Evolutionary conservation across 1,140 invertebrate species (phyloP), one percentile per base, ranked within the genome.

Genomic region (Polypedilum pembai): DNA sequence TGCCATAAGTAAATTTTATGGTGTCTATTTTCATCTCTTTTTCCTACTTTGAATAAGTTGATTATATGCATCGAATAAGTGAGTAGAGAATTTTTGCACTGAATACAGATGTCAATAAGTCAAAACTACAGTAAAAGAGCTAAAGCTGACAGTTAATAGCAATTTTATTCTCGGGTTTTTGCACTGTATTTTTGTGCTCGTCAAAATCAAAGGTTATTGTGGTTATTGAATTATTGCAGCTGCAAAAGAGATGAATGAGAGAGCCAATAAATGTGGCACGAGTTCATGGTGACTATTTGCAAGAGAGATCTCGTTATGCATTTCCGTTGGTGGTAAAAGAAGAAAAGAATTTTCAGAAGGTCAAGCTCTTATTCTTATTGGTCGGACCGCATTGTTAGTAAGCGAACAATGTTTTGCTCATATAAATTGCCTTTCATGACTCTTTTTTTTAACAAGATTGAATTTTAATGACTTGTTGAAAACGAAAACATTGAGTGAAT

Each of bases 91-190:
- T n/a, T 56, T 56, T n/a, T 56, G 10, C 12, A 56, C 45, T 56
- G 45, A 56, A 56, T 56, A n/a, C 45, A 56, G 45, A 56, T 56
- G 45, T 56, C 45, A 56, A 56, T 56, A 56, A 56, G 45, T 56
- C 45, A 56, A 56, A 56, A n/a, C 24, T 33, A 33, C 5, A 33
- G 24, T 12, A 56, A n/a, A 56, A n/a, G 45, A 56, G 45, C 45
- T 56, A n/a, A 56, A 56, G 12, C 12, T n/a, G 45, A 56, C 45
- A 56, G 45, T 15, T 56, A 56, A 56, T n/a, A 56, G 45, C 45
- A 56, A 56, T 56, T 33, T 33, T n/a, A 56, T 56, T 56, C 45
- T 56, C 45, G 24, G 24, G 24, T 33, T 33, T 33, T 33, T 33
- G 24, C 24, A 33, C 24, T 33, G 5, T 33, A 33, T 5, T 33